Evolutionary conservation across 2,888 invertebrate genomes (phyloP).

Genomic region (Aromia moschata): DNA sequence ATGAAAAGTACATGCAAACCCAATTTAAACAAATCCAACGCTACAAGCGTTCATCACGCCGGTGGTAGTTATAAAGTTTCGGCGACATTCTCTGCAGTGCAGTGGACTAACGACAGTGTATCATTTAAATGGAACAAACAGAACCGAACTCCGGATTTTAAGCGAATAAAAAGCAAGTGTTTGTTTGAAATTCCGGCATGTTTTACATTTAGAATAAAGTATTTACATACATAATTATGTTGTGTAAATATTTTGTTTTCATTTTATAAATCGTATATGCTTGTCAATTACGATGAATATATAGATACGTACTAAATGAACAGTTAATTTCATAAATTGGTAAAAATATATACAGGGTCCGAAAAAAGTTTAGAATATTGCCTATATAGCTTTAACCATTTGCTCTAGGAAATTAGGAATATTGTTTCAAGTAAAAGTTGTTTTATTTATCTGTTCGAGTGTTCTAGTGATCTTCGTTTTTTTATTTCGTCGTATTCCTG

Average conservation of each 20-base stretch:
- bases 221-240: too few species aligned
- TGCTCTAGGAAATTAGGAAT: too few species aligned
- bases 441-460: too few species aligned
- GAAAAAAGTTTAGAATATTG: too few species aligned
- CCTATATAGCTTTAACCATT: too few species aligned
- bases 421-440: too few species aligned
- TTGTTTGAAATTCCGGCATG: neutral
- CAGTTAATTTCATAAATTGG: too few species aligned
- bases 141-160: neutral
- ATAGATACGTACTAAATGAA: too few species aligned
- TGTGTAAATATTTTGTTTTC: neutral
- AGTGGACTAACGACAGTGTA: neutral
- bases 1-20: constrained; percentile 7
- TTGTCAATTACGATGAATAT: too few species aligned
- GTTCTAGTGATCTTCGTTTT: too few species aligned
- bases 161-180: neutral
- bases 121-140: neutral
- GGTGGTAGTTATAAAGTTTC: constrained; percentile 10
- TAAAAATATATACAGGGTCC: too few species aligned
- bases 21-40: constrained; percentile 14
- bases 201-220: neutral
- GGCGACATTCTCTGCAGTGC: neutral
- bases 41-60: constrained; percentile 7
- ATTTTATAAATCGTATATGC: neutral
- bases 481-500: too few species aligned